A percentile compares a stretch with the other conserved stretches of the same genome.
Conservation (phyloP, 2,888 invertebrate species). For the Scaptomyza reducta region DNA sequence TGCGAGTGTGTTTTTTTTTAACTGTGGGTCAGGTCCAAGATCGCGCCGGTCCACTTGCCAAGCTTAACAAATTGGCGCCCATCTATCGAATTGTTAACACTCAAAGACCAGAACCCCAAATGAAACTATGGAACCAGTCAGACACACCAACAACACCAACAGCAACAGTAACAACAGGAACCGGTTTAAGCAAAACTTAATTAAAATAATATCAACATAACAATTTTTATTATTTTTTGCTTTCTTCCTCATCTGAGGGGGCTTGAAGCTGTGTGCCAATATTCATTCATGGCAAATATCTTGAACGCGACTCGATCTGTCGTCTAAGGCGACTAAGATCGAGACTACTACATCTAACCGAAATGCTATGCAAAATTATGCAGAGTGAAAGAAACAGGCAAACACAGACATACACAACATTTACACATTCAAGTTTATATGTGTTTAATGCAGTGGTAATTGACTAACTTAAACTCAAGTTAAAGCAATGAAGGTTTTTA, state of each 20-base stretch:
- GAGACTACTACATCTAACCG: slow-evolving; percentile 48
- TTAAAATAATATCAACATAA: slow-evolving; percentile 82
- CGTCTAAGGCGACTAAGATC: slow-evolving; percentile 51
- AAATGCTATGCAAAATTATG: slow-evolving; percentile 80
- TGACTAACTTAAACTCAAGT: slow-evolving; percentile 18
- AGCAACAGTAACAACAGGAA: slow-evolving; percentile 49
- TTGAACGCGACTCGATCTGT: slow-evolving; percentile 57
- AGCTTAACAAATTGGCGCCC: slow-evolving; percentile 76
- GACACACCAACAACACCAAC: slow-evolving; percentile 7
- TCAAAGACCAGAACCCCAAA: slow-evolving; percentile 65
- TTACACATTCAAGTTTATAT: slow-evolving; percentile 48
- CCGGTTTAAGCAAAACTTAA: slow-evolving; percentile 81
- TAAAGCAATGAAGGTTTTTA: no score
- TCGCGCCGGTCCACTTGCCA: slow-evolving; percentile 61
- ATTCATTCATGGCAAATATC: slow-evolving; percentile 75
- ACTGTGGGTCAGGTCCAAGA: slow-evolving; percentile 42
- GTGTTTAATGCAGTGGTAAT: slow-evolving; percentile 51
- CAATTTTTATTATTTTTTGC: slow-evolving; percentile 72
- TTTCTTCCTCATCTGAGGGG: slow-evolving; percentile 59
- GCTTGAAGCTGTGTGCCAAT: slow-evolving; percentile 69
- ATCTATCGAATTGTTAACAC: slow-evolving; percentile 79
- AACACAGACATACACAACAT: slow-evolving; percentile 57
- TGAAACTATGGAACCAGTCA: slow-evolving; percentile 65
- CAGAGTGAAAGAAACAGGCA: slow-evolving; percentile 75
- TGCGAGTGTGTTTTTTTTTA: background rate